A percentile compares a stretch with the other conserved stretches of the same genome.
These are phyloP conservation scores for Apodemia duryi DNA, from an alignment of 2,888 invertebrate genomes.

Conservation along the genomic window DNA sequence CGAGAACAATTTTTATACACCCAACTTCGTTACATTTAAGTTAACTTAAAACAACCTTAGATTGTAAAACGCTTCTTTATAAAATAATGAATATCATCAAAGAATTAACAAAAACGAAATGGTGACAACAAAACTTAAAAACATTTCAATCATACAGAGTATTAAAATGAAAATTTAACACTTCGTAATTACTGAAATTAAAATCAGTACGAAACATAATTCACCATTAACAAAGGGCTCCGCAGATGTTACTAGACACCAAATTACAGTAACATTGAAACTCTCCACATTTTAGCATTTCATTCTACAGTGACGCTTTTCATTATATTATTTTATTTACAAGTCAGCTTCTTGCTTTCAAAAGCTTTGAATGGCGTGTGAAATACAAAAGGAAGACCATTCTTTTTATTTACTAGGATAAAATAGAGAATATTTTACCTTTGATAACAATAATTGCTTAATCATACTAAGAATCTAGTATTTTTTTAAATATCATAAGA, in stretches of 20 bases:
- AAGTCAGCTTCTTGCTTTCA: slow-evolving; percentile 50
- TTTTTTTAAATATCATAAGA: no score
- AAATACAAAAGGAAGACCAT: slow-evolving; percentile 38
- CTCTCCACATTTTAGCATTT: slow-evolving; percentile 25
- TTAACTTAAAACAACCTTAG: no score
- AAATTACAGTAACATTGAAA: slow-evolving; percentile 27
- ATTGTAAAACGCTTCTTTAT: no score
- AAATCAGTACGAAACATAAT: slow-evolving; percentile 25
- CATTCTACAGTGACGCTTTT: slow-evolving; percentile 25
- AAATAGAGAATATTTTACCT: neutral
- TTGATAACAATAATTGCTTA: neutral
- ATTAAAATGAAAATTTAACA: neutral
- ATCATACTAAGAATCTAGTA: no score
- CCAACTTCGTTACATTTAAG: no score
- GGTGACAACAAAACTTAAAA: neutral
- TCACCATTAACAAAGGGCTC: slow-evolving; percentile 21
- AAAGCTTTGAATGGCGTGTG: slow-evolving; percentile 40
- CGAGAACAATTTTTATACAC: no score
- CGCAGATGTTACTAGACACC: slow-evolving; percentile 25
- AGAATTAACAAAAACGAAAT: no score
- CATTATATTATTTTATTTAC: slow-evolving; percentile 50
- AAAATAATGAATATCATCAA: neutral
- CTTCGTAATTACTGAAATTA: slow-evolving; percentile 26
- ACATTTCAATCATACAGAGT: neutral
- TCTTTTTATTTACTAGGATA: neutral